Evolutionary conservation across 2,113 vertebrate genomes (phyloP).

Genomic region (Canis aureus): DNA sequence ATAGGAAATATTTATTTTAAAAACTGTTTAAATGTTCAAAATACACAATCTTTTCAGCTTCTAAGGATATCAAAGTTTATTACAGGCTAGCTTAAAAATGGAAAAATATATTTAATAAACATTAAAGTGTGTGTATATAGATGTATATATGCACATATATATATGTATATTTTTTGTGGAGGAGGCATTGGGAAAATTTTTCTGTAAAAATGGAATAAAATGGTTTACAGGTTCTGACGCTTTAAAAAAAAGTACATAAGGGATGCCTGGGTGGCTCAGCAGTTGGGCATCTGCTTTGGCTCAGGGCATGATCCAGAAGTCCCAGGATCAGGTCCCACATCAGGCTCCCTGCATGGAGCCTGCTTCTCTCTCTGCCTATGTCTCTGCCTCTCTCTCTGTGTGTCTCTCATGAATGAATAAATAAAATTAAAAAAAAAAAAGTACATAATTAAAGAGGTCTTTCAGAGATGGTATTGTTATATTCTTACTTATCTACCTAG

Average conservation of each 20-base stretch:
- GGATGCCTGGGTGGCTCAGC: too few relatives aligned
- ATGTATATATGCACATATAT: too few relatives aligned
- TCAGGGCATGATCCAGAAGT: too few relatives aligned
- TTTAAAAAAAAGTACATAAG: not conserved
- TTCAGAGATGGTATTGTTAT: not conserved
- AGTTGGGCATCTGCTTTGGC: too few relatives aligned
- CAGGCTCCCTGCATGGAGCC: too few relatives aligned
- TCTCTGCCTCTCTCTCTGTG: too few relatives aligned
- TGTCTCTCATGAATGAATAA: too few relatives aligned
- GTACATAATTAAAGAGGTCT: not conserved
- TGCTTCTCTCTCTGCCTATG: too few relatives aligned
- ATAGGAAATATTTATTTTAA: slow-evolving; percentile 10
- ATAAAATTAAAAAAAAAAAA: not conserved
- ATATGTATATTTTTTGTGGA: too few relatives aligned
- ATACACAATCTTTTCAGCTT: not conserved
- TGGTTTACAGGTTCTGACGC: slow-evolving; percentile 6
- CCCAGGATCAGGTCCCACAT: too few relatives aligned
- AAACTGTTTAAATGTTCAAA: not conserved
- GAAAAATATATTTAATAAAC: too few relatives aligned
- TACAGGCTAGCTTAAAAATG: not conserved
- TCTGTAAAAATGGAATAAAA: slow-evolving; percentile 5
- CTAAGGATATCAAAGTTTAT: not conserved
- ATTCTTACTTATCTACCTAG: not conserved
- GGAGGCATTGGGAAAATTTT: not conserved
- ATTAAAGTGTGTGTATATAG: too few relatives aligned